Base-by-base conservation (phyloP, 2,113 vertebrate species). In the Sylvilagus bachmani region DNA sequence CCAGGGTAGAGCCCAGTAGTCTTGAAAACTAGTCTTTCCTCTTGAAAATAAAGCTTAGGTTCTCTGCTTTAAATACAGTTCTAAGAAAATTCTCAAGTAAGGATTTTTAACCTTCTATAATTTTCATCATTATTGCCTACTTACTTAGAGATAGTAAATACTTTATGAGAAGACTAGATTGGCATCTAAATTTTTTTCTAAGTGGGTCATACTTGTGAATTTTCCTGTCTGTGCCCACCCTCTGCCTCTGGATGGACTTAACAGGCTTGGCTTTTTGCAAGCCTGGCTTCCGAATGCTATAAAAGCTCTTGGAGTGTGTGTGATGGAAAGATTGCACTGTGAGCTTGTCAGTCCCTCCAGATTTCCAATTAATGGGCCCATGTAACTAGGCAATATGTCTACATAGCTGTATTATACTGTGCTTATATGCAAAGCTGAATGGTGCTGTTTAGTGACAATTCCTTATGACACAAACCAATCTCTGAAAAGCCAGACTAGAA, bases 311-410 rank as follows among this genome's bases (percentile, higher is more conserved):
- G 24, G 49, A 51, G 81, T 25, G 17, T 2, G 0, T 58, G 79
- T 10, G 36, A 66, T 58, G 58, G 73, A 67, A 89, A 94, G 89
- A 75, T 33, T 44, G 87, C 67, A 85, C 71, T n/a, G 8, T 49
- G 51, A 90, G 24, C 74, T 79, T n/a, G 53, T 44, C 19, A 21
- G 38, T 75, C 75, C 29, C 73, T 96, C 78, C 44, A 89, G 88
- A 75, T 49, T 91, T 71, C 61, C 64, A 93, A 83, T 88, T 27
- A 93, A 89, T 86, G 71, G 19, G 86, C 89, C 64, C 78, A 79
- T 62, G 21, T 83, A 92, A 92, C 12, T 80, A 75, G 53, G n/a
- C 49, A 73, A 78, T 86, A 89, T 69, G 61, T 92, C 83, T 71
- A 36, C 19, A 58, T 55, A n/a, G 64, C 49, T 21, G 3, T 55